Base-by-base conservation (phyloP, 2,888 invertebrate species). In the Cistogaster globosa region DNA sequence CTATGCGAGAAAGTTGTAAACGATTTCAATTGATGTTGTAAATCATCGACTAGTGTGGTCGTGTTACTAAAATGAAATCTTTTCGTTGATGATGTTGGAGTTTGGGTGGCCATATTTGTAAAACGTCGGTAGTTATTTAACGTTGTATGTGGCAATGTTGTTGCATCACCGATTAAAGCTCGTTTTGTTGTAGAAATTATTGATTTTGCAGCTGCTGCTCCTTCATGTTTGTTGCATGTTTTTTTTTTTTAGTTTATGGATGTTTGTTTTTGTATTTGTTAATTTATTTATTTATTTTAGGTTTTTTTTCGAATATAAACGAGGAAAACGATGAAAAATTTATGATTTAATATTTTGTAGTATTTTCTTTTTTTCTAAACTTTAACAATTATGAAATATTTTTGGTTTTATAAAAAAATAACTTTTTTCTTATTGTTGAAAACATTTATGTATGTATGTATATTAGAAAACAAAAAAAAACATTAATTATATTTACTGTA, bases 21-120 rank as follows among this genome's bases (percentile, higher is more conserved):
- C 77, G 87, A 88, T 75, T 42, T 32, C 11, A 26, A 14, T 8
- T 65, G 65, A 7, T 63, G 58, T 58, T 69, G 20, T 12, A 65
- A 7, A 20, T 38, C 57, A 53, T 78, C 58, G 18, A 32, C 22
- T 0, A 65, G n/a, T 32, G 58, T 32, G 62, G 45, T 51, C 58
- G 77, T 63, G 36, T 84, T 83, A 68, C 62, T 86, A 60, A 75
- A 79, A 65, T 77, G 62, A 68, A 72, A 74, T 72, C 81, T 72
- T 75, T 84, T 81, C 51, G 84, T 67, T 48, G 83, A 86, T 36
- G 86, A 71, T 32, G 83, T 83, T 58, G 87, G 88, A 55, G 87
- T 88, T 81, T 88, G 88, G 74, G 88, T 88, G 65, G 88, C 87
- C 84, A 87, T 89, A 82, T 90, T 90, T 79, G 87, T 87, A 75